These are phyloP conservation scores for Exephanes ischioxanthus DNA, from an alignment of 2,888 invertebrate genomes.

Conservation along the genomic window DNA sequence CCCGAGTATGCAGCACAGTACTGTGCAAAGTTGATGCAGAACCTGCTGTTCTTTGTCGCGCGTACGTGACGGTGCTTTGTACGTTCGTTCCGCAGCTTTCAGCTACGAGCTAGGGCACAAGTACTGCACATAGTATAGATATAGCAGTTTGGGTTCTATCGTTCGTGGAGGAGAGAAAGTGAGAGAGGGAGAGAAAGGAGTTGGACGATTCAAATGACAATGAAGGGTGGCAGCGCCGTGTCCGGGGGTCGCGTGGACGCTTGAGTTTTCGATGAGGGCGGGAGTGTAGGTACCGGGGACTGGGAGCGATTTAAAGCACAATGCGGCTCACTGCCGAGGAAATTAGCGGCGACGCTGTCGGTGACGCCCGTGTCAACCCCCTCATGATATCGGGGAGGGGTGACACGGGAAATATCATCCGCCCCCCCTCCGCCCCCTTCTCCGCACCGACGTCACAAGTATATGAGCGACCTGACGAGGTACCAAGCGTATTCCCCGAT, in stretches of 20 bases:
- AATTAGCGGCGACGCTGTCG: constrained; percentile 83
- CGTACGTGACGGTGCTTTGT: neutral
- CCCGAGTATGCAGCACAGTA: constrained; percentile 37
- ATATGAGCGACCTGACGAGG: constrained; percentile 10
- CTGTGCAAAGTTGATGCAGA: constrained; percentile 10
- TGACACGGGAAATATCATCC: constrained; percentile 21
- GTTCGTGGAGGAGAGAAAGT: constrained; percentile 44
- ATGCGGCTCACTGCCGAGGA: constrained; percentile 83
- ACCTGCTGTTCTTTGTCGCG: constrained; percentile 13
- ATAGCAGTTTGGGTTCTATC: constrained; percentile 38
- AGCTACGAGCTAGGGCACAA: neutral
- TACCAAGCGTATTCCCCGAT: neutral
- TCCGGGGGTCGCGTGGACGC: constrained; percentile 67
- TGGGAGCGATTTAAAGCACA: constrained; percentile 82
- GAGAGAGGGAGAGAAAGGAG: constrained; percentile 40
- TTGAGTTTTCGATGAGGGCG: constrained; percentile 65
- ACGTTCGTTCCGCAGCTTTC: neutral
- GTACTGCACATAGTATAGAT: neutral
- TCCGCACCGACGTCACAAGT: neutral
- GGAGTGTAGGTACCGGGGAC: constrained; percentile 43
- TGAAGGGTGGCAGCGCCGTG: constrained; percentile 68
- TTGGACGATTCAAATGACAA: constrained; percentile 74
- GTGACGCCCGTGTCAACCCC: constrained; percentile 79
- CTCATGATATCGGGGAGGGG: constrained; percentile 12
- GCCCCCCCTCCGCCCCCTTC: neutral